These are phyloP conservation scores for Drosophila barbarae DNA, from an alignment of 2,888 invertebrate genomes.

Conservation along the genomic window DNA sequence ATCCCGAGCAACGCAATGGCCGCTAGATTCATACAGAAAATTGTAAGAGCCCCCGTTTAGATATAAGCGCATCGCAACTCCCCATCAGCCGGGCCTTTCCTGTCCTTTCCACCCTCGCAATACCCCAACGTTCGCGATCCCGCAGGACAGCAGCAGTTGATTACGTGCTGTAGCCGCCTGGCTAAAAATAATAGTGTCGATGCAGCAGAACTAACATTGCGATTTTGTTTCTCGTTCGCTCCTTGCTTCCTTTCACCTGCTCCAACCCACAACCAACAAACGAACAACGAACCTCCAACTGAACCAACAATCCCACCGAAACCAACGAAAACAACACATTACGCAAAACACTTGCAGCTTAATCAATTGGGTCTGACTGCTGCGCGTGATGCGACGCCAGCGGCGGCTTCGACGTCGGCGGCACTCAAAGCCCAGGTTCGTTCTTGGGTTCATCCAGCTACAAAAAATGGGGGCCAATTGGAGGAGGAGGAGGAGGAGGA, in stretches of 20 bases:
- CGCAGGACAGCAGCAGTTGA: slow-evolving; percentile 33
- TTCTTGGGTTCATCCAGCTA: slow-evolving; percentile 27
- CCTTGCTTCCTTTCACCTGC: slow-evolving; percentile 16
- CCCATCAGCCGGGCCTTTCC: slow-evolving; percentile 6
- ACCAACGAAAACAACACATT: slow-evolving; percentile 55
- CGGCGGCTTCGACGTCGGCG: slow-evolving; percentile 47
- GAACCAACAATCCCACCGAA: slow-evolving; percentile 10
- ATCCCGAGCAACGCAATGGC: slow-evolving; percentile 73
- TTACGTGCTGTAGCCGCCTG: slow-evolving; percentile 31
- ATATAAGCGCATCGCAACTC: slow-evolving; percentile 5
- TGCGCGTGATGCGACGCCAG: slow-evolving; percentile 56
- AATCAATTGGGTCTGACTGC: slow-evolving; percentile 63
- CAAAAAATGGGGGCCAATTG: background rate
- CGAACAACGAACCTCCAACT: slow-evolving; percentile 7
- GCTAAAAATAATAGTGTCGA: slow-evolving; percentile 23
- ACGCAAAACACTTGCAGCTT: slow-evolving; percentile 66
- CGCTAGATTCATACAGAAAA: slow-evolving; percentile 79
- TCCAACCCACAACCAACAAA: slow-evolving; percentile 27
- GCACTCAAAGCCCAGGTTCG: slow-evolving; percentile 61
- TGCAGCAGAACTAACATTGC: slow-evolving; percentile 31
- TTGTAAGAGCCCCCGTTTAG: slow-evolving; percentile 74
- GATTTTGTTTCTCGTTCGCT: slow-evolving; percentile 35
- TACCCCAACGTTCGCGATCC: slow-evolving; percentile 4
- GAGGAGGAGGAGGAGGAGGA: background rate
- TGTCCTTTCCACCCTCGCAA: background rate